Base-by-base conservation (phyloP, 2,888 invertebrate species). In the Lacanobia wlatinum region DNA sequence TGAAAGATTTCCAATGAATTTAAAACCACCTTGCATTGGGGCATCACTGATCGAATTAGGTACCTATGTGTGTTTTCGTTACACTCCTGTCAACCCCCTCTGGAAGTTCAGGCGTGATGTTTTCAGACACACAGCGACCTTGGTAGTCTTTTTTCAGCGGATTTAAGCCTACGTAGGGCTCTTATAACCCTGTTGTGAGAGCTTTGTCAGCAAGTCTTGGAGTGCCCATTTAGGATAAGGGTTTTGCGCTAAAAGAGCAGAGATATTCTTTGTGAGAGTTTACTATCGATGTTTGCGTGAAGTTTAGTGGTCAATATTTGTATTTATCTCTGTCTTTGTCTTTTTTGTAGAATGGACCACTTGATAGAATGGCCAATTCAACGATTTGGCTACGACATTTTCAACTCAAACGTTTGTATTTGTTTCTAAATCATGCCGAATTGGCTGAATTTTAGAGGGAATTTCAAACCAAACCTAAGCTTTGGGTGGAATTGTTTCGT, bases 171-270 rank as follows among this genome's bases (percentile, higher is more conserved):
- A 23, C 23, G 21, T 48, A 64, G 65, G 7, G 34, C 58, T 48
- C 70, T 79, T 59, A 16, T 21, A 28, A 40, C 14, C 18, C 40
- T 21, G 40, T 60, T 48, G 40, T 10, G 46, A 58, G 52, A 60
- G 77, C 77, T 76, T 59, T 76, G 78, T 81, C 77, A 78, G 82
- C 82, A 46, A 50, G 7, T 70, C 34, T 52, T 21, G n/a, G 7
- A 70, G 77, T 60, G 63, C 8, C 46, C 38, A 76, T 76, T 79
- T 63, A n/a, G 53, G 46, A 64, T 58, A 40, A 77, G 78, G 16
- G 60, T 8, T 21, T 52, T 60, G n/a, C 21, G 58, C 52, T 52
- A 64, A 81, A 40, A 65, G 46, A 52, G 9, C 64, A 43, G 0
- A 48, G 43, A 61, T 48, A 28, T 34, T 53, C 40, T 12, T 34